phyloP scores from a whole-genome alignment of 2,797 vertebrate species.

The Melanotaenia boesemani region DNA sequence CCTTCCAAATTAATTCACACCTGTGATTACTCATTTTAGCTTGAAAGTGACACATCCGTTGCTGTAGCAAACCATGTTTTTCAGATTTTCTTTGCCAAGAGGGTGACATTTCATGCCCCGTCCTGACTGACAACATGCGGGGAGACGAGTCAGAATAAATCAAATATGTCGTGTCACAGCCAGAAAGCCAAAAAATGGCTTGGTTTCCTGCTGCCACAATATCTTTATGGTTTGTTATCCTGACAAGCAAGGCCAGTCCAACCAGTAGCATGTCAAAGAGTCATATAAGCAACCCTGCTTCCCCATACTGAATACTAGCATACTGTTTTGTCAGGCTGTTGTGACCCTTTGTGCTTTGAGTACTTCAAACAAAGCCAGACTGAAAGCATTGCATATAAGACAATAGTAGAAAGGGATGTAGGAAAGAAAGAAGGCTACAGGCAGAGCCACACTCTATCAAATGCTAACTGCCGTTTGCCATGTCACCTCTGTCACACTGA shows the following conservation, averaged over 20 bases:
- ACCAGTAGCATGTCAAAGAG: constrained; percentile 57
- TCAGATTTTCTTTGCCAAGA: constrained; percentile 31
- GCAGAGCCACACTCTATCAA: constrained; percentile 26
- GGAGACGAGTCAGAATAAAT: constrained; percentile 63
- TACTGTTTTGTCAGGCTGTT: constrained; percentile 29
- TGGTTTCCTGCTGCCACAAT: constrained; percentile 38
- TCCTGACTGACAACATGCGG: constrained; percentile 42
- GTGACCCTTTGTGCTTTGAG: constrained; percentile 8
- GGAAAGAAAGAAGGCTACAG: constrained; percentile 14
- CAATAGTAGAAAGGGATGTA: constrained; percentile 3
- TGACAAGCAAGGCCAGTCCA: constrained; percentile 59
- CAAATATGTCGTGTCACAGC: constrained; percentile 53
- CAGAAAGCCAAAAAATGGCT: constrained; percentile 44
- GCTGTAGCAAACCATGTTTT: not conserved
- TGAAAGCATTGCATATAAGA: constrained; percentile 20
- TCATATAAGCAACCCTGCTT: constrained; percentile 27
- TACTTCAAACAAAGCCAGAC: constrained; percentile 23
- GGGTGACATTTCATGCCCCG: constrained; percentile 36
- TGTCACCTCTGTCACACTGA: constrained; percentile 44
- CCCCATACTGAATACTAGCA: constrained; percentile 25
- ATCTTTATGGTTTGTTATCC: constrained; percentile 33
- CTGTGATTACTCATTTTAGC: not conserved
- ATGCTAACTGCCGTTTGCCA: constrained; percentile 20
- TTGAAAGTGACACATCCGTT: constrained; percentile 32
- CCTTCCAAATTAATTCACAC: constrained; percentile 9